Percentiles rank a stretch among this genome's conserved stretches.
phyloP scores from a whole-genome alignment of 1,140 invertebrate genomes.

The Aphelinus atriplicis region DNA sequence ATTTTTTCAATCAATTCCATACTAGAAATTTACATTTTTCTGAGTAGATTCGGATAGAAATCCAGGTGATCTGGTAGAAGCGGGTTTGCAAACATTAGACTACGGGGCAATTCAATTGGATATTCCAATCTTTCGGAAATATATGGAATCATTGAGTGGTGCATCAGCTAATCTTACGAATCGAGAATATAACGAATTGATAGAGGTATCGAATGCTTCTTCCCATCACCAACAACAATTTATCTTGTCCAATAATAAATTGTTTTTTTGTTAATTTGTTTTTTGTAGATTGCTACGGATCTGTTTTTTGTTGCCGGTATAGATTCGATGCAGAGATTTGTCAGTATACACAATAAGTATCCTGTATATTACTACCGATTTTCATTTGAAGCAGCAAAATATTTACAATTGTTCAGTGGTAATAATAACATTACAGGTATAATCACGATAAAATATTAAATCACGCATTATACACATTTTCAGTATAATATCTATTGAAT shows the following conservation, averaged over 20 bases:
- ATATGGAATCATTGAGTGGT: neutral
- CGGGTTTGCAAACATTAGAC: neutral
- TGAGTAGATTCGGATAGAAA: neutral
- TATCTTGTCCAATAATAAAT: no score
- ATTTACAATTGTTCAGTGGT: neutral
- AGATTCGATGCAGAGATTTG: constrained; percentile 21
- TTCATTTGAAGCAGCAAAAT: constrained; percentile 7
- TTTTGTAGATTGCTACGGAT: constrained; percentile 18
- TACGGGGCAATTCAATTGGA: neutral
- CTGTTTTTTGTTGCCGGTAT: constrained; percentile 31
- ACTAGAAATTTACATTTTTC: neutral
- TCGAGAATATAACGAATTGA: no score
- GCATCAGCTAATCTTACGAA: no score
- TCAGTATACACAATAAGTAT: neutral
- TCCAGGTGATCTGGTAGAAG: constrained; percentile 1
- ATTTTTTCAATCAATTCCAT: neutral
- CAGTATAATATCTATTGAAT: neutral
- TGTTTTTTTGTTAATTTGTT: no score
- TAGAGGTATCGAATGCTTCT: no score
- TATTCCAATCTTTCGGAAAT: neutral
- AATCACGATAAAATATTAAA: constrained; percentile 11
- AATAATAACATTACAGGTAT: neutral
- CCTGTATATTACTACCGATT: constrained; percentile 34
- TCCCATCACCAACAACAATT: no score
- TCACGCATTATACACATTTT: no score